Percentiles rank a stretch among this genome's conserved stretches.
Evolutionary conservation across 2,113 vertebrate genomes (phyloP).

Genomic region (Mormyrus iriodes): DNA sequence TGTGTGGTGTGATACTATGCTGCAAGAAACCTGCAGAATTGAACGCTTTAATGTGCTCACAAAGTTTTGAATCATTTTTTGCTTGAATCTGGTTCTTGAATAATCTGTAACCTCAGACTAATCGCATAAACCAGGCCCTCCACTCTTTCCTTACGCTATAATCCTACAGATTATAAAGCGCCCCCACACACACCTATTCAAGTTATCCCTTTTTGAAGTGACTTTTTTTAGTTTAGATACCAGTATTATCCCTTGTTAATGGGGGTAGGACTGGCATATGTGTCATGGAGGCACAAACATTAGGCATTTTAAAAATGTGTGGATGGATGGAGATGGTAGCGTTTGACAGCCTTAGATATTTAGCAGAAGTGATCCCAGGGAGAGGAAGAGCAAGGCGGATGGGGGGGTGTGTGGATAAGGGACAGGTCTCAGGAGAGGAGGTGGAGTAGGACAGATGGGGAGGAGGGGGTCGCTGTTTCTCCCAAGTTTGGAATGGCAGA

Average conservation of each 20-base stretch:
- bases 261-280: background rate
- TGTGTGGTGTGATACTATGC: background rate
- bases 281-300: background rate
- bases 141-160: background rate
- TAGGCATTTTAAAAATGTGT: background rate
- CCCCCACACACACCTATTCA: background rate
- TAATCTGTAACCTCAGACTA: background rate
- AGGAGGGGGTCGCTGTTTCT: constrained; percentile 52
- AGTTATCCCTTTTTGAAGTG: background rate
- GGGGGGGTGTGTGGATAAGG: constrained; percentile 33
- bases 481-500: constrained; percentile 69
- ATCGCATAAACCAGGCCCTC: background rate
- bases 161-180: background rate
- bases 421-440: constrained; percentile 45
- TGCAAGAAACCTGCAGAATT: background rate
- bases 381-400: background rate
- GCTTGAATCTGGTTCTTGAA: background rate
- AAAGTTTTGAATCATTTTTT: background rate
- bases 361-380: constrained; percentile 3
- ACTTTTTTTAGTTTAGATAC: background rate
- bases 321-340: background rate
- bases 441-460: background rate
- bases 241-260: background rate
- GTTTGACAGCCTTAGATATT: background rate
- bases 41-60: background rate